Conservation (phyloP, 2,888 invertebrate genomes). For the Erebia aethiops region DNA sequence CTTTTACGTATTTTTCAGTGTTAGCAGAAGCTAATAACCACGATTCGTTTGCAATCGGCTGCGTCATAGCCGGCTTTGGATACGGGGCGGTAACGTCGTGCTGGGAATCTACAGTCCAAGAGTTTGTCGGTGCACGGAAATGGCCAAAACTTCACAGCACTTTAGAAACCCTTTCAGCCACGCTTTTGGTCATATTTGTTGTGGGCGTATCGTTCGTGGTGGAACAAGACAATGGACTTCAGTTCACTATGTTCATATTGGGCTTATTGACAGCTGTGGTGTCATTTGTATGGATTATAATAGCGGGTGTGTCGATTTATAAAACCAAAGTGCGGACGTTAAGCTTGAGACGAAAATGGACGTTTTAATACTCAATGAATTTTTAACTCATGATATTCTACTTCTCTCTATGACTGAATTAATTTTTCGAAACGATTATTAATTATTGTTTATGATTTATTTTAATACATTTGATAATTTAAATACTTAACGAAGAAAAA, state of each 20-base stretch:
- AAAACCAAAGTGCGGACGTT: constrained; percentile 59
- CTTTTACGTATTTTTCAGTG: constrained; percentile 51
- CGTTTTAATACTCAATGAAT: constrained; percentile 24
- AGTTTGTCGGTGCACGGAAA: constrained; percentile 74
- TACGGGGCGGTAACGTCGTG: constrained; percentile 75
- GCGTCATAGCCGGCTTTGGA: constrained; percentile 77
- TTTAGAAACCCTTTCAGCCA: constrained; percentile 70
- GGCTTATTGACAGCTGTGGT: constrained; percentile 57
- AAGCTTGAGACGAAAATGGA: constrained; percentile 44
- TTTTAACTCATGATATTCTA: constrained; percentile 6
- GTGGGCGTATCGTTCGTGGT: constrained; percentile 59
- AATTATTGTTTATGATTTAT: background rate
- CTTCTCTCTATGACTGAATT: constrained; percentile 19
- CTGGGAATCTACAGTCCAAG: constrained; percentile 73
- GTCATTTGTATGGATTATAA: constrained; percentile 61
- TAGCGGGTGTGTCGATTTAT: constrained; percentile 60
- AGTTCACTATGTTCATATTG: constrained; percentile 63
- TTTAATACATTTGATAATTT: background rate
- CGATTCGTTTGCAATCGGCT: constrained; percentile 75
- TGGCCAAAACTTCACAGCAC: constrained; percentile 78
- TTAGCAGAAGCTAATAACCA: constrained; percentile 66
- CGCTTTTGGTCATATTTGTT: constrained; percentile 60
- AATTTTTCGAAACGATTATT: background rate
- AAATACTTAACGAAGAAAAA: too few relatives aligned
- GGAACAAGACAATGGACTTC: constrained; percentile 57